Evolutionary conservation across 1,140 invertebrate species (phyloP).

Genomic region (Cotesia glomerata): DNA sequence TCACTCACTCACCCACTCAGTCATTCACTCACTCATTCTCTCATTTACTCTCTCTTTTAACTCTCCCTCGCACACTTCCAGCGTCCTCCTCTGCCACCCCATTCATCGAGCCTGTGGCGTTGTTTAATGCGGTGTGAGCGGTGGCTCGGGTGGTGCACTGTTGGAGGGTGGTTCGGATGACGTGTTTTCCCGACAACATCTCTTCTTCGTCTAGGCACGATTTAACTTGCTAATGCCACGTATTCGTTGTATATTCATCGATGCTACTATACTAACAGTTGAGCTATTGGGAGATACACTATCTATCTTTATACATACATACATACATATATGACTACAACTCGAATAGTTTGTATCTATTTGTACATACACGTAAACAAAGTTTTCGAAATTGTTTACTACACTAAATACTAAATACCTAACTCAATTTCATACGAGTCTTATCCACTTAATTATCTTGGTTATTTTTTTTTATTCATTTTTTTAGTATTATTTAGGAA

Average conservation of each 20-base stretch:
- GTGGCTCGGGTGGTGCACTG: not conserved
- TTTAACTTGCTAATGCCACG: slow-evolving; percentile 50
- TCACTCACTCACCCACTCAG: not conserved
- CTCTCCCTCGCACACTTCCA: not conserved
- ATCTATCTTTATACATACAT: too few species aligned
- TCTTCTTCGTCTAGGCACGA: slow-evolving; percentile 35
- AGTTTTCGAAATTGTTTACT: too few species aligned
- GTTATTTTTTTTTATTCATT: too few species aligned
- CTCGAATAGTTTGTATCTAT: too few species aligned
- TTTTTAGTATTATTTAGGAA: too few species aligned
- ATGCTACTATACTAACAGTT: not conserved
- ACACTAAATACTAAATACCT: too few species aligned
- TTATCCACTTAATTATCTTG: too few species aligned
- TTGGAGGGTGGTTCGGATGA: slow-evolving; percentile 24
- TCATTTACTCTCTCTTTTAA: not conserved
- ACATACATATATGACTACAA: too few species aligned
- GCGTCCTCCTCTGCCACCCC: not conserved
- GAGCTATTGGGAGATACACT: too few species aligned
- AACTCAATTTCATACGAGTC: too few species aligned
- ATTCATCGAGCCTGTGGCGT: slow-evolving; percentile 17
- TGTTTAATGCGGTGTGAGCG: slow-evolving; percentile 12
- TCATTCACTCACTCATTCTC: not conserved
- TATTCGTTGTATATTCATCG: slow-evolving; percentile 53
- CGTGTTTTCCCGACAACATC: slow-evolving; percentile 37
- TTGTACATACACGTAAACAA: too few species aligned